Base-by-base conservation (phyloP, 2,888 invertebrate species). In the Erynnis tages region DNA sequence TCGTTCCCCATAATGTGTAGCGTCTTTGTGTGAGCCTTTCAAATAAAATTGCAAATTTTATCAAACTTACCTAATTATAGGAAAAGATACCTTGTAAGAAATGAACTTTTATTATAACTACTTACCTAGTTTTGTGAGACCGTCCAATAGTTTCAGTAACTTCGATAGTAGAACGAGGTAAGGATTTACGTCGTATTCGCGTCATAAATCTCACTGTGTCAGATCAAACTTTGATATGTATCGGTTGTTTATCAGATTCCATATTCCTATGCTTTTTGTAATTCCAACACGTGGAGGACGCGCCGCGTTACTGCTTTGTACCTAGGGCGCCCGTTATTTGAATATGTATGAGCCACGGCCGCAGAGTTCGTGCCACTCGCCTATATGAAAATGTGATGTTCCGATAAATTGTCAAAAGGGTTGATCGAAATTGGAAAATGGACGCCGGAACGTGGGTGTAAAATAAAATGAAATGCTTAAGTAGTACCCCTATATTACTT, bases 331-430 rank as follows among this genome's bases (percentile, higher is more conserved):
- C 70, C 61, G 76, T 69, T 76, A 74, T 83, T 82, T 87, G 87
- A 87, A 87, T 87, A 87, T 87, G 86, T 81, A 87, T 86, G 86
- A 87, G 80, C 63, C 71, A 73, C 69, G 73, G 66, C 62, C 72
- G 66, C 73, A 62, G 62, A 70, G 76, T 75, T 72, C 79, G 78
- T 78, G 78, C 76, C 72, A 71, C 73, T 71, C 73, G 79, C 77
- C 68, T 80, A 72, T 83, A 85, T 84, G 84, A 86, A 85, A 86
- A 83, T 85, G 82, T 83, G 83, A 85, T 82, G 84, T 77, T 71
- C 83, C 84, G 85, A 87, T 86, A 87, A 87, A 86, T 86, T 86
- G 87, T 82, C 85, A 85, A 84, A 86, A 82, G 83, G 84, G 79
- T 82, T 82, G 82, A 84, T 83, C 79, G 79, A 75, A 77, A 76